Evolutionary conservation across 2,888 invertebrate species (phyloP), one percentile per base, ranked within the genome.

Genomic region (Pocota personata): DNA sequence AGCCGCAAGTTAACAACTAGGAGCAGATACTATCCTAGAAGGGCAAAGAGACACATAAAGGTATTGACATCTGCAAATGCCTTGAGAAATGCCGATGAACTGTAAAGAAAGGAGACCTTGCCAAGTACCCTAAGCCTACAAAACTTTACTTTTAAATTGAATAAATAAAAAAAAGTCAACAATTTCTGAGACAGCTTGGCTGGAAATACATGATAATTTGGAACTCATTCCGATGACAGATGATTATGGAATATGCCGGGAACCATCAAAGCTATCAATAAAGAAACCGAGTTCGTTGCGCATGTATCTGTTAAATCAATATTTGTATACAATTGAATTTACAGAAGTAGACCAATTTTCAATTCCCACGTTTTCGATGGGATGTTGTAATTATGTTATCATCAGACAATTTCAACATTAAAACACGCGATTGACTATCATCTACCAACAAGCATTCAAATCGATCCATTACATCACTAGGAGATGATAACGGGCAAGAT

Each of bases 151-250:
- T n/a, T n/a, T n/a, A 7, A 32, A 8, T 7, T 4, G 8, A 48
- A 30, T 30, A 40, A 37, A 48, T 16, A 48, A 10, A 52, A 32
- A 16, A 43, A 8, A 19, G n/a, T 27, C 62, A 62, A 82, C 12
- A 72, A 69, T 46, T 21, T 46, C 10, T 14, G 43, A 82, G 82
- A 82, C 82, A 71, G 66, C 58, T 35, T 77, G 82, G 24, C 82
- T 77, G 77, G 40, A 77, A 82, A 82, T 32, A 32, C n/a, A 52
- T 40, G 19, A n/a, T 37, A 19, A 37, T 48, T 10, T 16, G 19
- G 14, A 40, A 30, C n/a, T 35, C 35, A 60, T 48, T 35, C 35
- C 35, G 64, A 37, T 60, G 37, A 27, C 52, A 58, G n/a, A 57
- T 10, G 35, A 50, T 67, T 72, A 27, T 35, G 21, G 43, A 66